phyloP scores from a whole-genome alignment of 2,888 invertebrate species.

The Osedax fenrisi region DNA sequence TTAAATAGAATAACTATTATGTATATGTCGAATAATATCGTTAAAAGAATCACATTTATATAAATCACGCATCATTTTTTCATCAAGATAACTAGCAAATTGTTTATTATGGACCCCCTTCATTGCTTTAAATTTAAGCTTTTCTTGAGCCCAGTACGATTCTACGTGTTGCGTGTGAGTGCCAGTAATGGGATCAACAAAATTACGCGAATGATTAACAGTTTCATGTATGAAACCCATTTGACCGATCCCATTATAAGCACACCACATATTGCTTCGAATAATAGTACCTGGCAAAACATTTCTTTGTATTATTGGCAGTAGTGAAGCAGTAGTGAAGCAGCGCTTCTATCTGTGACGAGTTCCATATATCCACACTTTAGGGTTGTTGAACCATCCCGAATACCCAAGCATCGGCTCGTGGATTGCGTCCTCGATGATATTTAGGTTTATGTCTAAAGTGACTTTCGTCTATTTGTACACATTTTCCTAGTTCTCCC shows the following conservation, averaged over 20 bases:
- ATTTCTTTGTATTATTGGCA: no score
- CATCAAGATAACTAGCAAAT: no score
- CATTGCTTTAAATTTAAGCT: background rate
- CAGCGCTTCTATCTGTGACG: background rate
- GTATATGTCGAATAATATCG: no score
- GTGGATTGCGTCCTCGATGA: background rate
- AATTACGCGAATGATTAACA: background rate
- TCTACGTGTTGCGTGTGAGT: background rate
- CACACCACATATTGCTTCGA: no score
- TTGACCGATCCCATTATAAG: no score
- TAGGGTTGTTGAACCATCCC: background rate
- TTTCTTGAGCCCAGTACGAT: background rate
- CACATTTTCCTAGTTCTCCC: background rate
- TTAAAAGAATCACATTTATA: no score
- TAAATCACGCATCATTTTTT: no score
- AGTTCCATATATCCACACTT: background rate
- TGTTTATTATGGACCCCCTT: no score
- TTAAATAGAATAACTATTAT: no score
- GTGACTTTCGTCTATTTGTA: background rate
- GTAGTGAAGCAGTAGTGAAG: background rate
- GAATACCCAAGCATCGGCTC: background rate
- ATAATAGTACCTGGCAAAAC: no score
- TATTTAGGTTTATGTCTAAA: constrained; percentile 4
- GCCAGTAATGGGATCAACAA: background rate
- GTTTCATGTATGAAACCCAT: no score